These are phyloP conservation scores for Phania funesta DNA, from an alignment of 2,888 invertebrate species.

Conservation along the genomic window DNA sequence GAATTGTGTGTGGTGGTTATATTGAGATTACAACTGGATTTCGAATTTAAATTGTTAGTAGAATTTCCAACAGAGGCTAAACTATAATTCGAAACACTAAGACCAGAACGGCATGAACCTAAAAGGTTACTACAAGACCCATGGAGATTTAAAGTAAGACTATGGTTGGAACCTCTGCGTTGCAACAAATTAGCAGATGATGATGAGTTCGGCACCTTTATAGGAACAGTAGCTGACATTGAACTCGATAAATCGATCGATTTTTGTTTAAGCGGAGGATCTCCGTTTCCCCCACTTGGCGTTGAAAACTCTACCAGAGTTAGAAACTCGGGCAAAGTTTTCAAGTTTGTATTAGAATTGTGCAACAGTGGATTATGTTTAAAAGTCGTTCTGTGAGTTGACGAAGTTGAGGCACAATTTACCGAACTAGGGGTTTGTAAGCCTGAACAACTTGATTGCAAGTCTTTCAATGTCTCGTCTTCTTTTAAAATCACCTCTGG, in stretches of 20 bases:
- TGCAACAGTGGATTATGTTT: constrained; percentile 75
- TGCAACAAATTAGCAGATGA: constrained; percentile 80
- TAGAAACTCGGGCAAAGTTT: constrained; percentile 87
- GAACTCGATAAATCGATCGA: constrained; percentile 74
- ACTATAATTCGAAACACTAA: constrained; percentile 82
- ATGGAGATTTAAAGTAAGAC: constrained; percentile 82
- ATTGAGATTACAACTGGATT: constrained; percentile 76
- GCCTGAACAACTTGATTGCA: constrained; percentile 39
- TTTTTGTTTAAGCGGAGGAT: constrained; percentile 74
- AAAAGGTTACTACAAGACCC: constrained; percentile 81
- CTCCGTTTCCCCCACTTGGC: constrained; percentile 44
- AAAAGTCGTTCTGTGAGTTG: constrained; percentile 69
- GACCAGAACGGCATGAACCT: constrained; percentile 75
- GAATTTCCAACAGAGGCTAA: constrained; percentile 81
- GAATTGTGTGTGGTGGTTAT: constrained; percentile 58
- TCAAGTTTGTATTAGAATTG: constrained; percentile 85
- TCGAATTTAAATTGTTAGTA: constrained; percentile 72
- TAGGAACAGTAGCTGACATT: constrained; percentile 29
- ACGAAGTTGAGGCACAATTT: constrained; percentile 56
- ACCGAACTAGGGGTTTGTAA: constrained; percentile 46
- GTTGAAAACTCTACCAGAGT: constrained; percentile 84
- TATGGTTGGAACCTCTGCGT: constrained; percentile 84
- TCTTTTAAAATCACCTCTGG: constrained; percentile 55
- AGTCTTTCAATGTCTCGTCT: constrained; percentile 40
- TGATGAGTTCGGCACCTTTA: constrained; percentile 65